phyloP scores from a whole-genome alignment of 2,113 vertebrate species.

The Halichoerus grypus region DNA sequence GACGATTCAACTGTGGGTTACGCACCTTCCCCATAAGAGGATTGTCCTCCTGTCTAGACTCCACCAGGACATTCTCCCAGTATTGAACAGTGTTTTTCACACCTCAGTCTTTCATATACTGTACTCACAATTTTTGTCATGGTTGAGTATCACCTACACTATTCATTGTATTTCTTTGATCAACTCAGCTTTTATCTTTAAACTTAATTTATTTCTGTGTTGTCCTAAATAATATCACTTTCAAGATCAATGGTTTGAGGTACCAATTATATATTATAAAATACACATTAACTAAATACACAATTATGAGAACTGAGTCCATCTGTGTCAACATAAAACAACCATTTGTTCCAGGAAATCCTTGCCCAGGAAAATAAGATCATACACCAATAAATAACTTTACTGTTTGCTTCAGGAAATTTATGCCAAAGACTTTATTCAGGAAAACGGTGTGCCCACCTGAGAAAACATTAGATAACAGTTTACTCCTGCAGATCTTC shows the following conservation, averaged over 20 bases:
- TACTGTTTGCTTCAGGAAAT: constrained; percentile 14
- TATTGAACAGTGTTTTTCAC: neutral
- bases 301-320: neutral
- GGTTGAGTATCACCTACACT: neutral
- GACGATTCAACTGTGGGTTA: neutral
- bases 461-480: neutral
- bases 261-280: neutral
- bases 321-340: neutral
- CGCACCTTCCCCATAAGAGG: neutral
- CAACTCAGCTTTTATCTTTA: constrained; percentile 16
- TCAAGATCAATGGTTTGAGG: neutral
- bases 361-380: neutral
- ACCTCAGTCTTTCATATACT: neutral
- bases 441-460: neutral
- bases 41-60: neutral
- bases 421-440: neutral
- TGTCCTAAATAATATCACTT: neutral
- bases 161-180: constrained; percentile 6
- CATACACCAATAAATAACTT: neutral
- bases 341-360: neutral
- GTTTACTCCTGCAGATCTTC: neutral
- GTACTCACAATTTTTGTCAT: neutral
- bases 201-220: neutral
- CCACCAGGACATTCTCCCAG: too few species aligned
- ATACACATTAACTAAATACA: neutral